Evolutionary conservation across 2,113 vertebrate species (phyloP).

Genomic region (Nibea albiflora): DNA sequence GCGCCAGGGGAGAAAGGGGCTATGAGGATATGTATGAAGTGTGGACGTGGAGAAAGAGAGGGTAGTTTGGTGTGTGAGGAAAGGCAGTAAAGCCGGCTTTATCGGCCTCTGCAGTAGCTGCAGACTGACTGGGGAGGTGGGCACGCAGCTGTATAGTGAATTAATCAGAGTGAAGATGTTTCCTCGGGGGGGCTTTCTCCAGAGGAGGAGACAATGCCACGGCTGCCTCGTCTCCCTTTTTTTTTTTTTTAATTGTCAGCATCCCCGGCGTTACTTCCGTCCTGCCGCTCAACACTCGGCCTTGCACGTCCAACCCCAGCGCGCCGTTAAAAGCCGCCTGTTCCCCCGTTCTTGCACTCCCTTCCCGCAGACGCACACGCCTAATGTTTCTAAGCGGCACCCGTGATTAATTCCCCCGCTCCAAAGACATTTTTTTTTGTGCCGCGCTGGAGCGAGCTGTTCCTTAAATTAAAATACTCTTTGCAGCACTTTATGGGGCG

Average conservation of each 20-base stretch:
- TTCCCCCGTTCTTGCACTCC: conserved; percentile 29
- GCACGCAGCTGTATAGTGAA: conserved; percentile 54
- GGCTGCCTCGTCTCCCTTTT: conserved; percentile 2
- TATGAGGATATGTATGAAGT: conserved; percentile 8
- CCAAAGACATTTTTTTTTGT: conserved; percentile 16
- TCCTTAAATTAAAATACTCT: conserved; percentile 48
- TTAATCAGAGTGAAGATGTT: conserved; percentile 64
- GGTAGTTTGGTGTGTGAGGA: not conserved
- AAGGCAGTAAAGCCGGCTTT: conserved; percentile 23
- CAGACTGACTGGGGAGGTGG: conserved; percentile 31
- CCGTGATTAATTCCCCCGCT: conserved; percentile 41
- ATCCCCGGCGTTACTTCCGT: conserved; percentile 27
- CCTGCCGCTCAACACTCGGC: conserved; percentile 44
- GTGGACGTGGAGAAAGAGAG: not conserved
- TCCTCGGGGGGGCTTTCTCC: conserved; percentile 27
- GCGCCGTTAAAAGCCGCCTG: conserved; percentile 29
- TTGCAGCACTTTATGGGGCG: conserved; percentile 19
- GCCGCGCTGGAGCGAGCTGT: conserved; percentile 12
- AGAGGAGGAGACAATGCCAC: conserved; percentile 45
- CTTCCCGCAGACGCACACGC: conserved; percentile 23
- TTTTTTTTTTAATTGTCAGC: conserved; percentile 55
- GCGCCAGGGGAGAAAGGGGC: conserved; percentile 8
- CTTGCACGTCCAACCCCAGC: conserved; percentile 27
- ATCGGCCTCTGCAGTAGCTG: conserved; percentile 51
- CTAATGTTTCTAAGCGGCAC: conserved; percentile 15